Percentiles rank a stretch among this genome's conserved stretches.
Evolutionary conservation across 2,888 invertebrate genomes (phyloP).

Genomic region (Nebria brevicollis): DNA sequence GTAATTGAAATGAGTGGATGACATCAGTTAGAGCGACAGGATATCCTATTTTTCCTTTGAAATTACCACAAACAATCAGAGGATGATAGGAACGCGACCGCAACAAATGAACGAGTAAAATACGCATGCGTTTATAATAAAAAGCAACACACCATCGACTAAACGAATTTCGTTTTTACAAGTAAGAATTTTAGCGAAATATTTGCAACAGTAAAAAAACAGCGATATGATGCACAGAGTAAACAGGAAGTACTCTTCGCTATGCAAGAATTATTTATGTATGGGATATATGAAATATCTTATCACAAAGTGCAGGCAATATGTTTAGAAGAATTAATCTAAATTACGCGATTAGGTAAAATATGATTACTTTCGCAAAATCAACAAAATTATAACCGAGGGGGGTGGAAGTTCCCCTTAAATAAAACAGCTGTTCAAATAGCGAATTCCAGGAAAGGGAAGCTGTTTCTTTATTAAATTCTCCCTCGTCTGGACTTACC

Average conservation of each 20-base stretch:
- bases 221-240: background rate
- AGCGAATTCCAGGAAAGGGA: background rate
- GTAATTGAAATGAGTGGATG: conserved; percentile 11
- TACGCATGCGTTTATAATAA: background rate
- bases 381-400: background rate
- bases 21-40: background rate
- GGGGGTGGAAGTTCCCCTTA: background rate
- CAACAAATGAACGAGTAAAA: conserved; percentile 2
- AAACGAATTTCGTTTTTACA: too few relatives aligned
- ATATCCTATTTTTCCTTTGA: conserved; percentile 9
- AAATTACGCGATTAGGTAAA: too few relatives aligned
- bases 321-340: background rate
- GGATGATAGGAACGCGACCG: conserved; percentile 18
- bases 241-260: background rate
- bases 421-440: conserved; percentile 10
- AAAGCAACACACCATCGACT: too few relatives aligned
- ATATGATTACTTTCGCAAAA: background rate
- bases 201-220: too few relatives aligned
- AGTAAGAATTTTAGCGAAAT: background rate
- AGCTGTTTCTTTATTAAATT: background rate
- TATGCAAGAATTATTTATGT: background rate
- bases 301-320: background rate
- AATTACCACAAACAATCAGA: background rate
- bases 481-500: background rate
- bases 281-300: background rate